Percentiles rank a stretch among this genome's conserved stretches.
phyloP scores from a whole-genome alignment of 2,888 invertebrate genomes.

The Drosophila hamatofila region DNA sequence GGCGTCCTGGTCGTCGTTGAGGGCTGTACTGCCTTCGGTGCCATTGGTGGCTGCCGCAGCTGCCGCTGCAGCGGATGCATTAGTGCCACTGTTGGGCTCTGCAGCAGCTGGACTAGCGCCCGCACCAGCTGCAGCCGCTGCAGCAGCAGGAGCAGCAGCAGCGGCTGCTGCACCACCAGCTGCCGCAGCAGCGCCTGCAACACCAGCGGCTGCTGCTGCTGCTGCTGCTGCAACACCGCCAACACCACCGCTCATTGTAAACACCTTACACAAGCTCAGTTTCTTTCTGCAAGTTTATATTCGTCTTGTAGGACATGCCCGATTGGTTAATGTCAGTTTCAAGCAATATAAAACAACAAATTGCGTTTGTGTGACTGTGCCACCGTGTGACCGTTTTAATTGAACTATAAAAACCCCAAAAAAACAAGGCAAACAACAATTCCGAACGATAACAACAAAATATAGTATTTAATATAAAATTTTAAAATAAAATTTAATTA shows the following conservation, averaged over 20 bases:
- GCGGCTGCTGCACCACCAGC: conserved; percentile 23
- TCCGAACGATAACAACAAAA: not conserved
- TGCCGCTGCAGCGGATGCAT: conserved; percentile 12
- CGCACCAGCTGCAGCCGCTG: conserved; percentile 28
- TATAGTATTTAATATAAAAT: not conserved
- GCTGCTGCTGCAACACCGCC: conserved; percentile 11
- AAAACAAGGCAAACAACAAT: not conserved
- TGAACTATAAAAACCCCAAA: not conserved
- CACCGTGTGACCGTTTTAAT: conserved; percentile 40
- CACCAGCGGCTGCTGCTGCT: conserved; percentile 5
- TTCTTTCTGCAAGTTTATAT: conserved; percentile 5
- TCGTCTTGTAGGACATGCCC: conserved; percentile 31
- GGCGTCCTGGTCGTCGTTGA: conserved; percentile 66
- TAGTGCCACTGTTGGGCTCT: conserved; percentile 18
- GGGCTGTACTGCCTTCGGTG: conserved; percentile 24
- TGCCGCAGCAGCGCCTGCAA: not conserved
- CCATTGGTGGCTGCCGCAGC: conserved; percentile 33
- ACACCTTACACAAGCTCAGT: conserved; percentile 3
- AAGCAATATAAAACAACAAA: conserved; percentile 53
- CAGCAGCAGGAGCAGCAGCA: not conserved
- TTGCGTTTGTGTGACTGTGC: conserved; percentile 43
- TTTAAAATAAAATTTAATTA: not conserved
- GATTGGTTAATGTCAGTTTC: conserved; percentile 32
- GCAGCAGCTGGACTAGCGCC: conserved; percentile 26
- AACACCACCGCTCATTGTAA: conserved; percentile 13